Conservation (phyloP, 2,797 vertebrate species). For the Philypnodon macrostomus region DNA sequence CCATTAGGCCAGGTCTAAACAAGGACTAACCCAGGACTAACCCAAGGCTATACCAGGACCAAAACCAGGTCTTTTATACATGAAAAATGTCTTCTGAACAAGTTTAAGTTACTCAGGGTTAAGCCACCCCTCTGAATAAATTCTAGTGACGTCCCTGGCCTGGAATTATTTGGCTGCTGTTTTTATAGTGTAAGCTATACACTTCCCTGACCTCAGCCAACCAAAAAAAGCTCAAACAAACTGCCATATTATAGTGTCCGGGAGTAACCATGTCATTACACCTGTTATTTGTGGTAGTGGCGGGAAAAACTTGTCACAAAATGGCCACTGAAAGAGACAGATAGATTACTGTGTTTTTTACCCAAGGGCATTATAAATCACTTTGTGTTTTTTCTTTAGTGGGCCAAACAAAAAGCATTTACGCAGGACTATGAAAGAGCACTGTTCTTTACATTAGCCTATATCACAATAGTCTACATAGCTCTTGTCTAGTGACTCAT, state of each 20-base stretch:
- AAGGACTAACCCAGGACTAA: too few species aligned
- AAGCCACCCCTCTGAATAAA: too few species aligned
- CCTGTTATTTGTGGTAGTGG: slow-evolving; percentile 45
- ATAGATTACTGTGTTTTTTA: slow-evolving; percentile 20
- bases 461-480: slow-evolving; percentile 26
- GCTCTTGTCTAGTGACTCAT: slow-evolving; percentile 34
- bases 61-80: too few species aligned
- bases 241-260: slow-evolving; percentile 49
- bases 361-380: slow-evolving; percentile 17
- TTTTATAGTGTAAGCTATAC: slow-evolving; percentile 52
- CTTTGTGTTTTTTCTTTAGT: slow-evolving; percentile 13
- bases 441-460: slow-evolving; percentile 14
- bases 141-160: too few species aligned
- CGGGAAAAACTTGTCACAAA: slow-evolving; percentile 34
- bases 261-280: slow-evolving; percentile 52
- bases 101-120: too few species aligned
- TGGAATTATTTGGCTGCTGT: slow-evolving; percentile 46
- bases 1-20: too few species aligned
- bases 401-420: slow-evolving; percentile 11
- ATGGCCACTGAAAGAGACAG: slow-evolving; percentile 17
- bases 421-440: slow-evolving; percentile 1
- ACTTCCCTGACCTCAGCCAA: slow-evolving; percentile 60
- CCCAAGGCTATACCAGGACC: too few species aligned
- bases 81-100: too few species aligned
- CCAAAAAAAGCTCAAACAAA: slow-evolving; percentile 50